Conservation (phyloP, 2,797 vertebrate genomes). For the Propithecus deckenii region DNA sequence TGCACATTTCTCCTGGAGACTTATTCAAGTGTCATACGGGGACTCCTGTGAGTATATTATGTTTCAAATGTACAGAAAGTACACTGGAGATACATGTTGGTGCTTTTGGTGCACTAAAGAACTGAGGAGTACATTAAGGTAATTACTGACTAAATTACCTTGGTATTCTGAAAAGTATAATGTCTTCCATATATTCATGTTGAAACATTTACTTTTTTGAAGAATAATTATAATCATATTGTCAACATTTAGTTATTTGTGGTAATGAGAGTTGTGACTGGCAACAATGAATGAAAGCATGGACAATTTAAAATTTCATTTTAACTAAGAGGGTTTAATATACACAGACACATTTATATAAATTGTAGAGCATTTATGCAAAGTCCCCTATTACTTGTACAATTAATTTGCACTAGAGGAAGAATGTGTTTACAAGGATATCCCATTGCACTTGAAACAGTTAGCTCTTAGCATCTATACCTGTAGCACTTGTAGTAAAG, state of each 20-base stretch:
- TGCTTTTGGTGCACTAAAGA: neutral
- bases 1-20: neutral
- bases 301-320: neutral
- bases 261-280: neutral
- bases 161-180: neutral
- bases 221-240: neutral
- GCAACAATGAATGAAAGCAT: neutral
- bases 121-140: neutral
- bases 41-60: neutral
- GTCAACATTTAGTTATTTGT: neutral
- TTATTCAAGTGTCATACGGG: neutral
- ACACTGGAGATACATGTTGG: neutral
- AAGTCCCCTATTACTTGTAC: neutral
- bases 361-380: neutral
- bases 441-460: neutral
- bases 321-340: neutral
- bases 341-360: neutral
- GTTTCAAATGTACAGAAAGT: neutral
- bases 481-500: neutral
- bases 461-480: neutral
- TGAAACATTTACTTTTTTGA: neutral
- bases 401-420: neutral
- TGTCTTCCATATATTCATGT: neutral
- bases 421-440: neutral
- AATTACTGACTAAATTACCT: conserved; percentile 27